Percentiles rank a stretch among this genome's conserved stretches.
These are phyloP conservation scores for Liposcelis brunnea DNA, from an alignment of 2,888 invertebrate species.

Conservation along the genomic window DNA sequence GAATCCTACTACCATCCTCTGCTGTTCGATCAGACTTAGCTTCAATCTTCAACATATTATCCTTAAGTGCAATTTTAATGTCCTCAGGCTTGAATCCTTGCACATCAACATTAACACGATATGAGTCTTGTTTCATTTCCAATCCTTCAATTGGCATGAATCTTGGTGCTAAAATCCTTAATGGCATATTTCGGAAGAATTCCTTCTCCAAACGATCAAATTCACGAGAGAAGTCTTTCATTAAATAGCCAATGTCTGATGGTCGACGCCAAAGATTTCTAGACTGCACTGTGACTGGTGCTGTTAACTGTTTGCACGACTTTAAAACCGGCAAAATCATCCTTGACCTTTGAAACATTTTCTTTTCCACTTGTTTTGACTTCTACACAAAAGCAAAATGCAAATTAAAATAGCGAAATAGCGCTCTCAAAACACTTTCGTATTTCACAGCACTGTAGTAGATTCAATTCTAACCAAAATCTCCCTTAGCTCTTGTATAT, in stretches of 20 bases:
- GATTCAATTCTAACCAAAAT: no score
- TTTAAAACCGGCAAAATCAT: no score
- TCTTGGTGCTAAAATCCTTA: constrained; percentile 8
- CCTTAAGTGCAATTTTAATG: constrained; percentile 18
- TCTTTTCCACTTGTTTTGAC: no score
- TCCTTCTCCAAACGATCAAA: constrained; percentile 15
- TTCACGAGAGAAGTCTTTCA: constrained; percentile 17
- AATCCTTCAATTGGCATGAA: constrained; percentile 14
- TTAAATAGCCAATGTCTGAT: constrained; percentile 12
- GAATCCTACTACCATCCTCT: constrained; percentile 17
- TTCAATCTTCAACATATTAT: constrained; percentile 15
- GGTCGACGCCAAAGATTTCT: constrained; percentile 1
- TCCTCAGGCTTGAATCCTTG: constrained; percentile 19
- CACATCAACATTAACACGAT: constrained; percentile 18
- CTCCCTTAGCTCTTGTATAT: no score
- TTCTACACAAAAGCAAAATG: no score
- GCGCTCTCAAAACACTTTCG: no score
- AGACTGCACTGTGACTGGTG: no score
- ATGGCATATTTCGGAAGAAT: constrained; percentile 12
- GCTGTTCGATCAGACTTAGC: constrained; percentile 18
- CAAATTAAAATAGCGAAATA: no score
- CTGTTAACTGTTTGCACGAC: no score
- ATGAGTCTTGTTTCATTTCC: constrained; percentile 11
- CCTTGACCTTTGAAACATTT: no score
- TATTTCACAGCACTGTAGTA: no score